Evolutionary conservation across 2,888 invertebrate species (phyloP), one percentile per base, ranked within the genome.

Genomic region (Parnassius orleans): DNA sequence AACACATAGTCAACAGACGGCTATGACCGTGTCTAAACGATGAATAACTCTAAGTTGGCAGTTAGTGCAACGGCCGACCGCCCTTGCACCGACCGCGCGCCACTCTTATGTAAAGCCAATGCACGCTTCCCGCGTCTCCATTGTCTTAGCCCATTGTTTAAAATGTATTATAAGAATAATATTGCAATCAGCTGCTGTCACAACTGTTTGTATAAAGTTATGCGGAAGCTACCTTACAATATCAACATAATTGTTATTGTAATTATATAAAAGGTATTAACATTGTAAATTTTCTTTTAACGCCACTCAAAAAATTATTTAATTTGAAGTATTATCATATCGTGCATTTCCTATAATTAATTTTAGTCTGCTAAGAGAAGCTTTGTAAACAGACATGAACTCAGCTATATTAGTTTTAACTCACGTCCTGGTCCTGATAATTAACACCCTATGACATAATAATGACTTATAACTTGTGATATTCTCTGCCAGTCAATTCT

Each of bases 61-160:
- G 68, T 69, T 77, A 77, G 85, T 80, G 73, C 86, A 86, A 82
- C 69, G 86, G 72, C 84, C 86, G 76, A 66, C 69, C 78, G 86
- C 84, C 86, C 86, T 86, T 86, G 85, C 73, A 66, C 71, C 79
- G 81, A 72, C 63, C 63, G 63, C 81, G 69, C 68, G 70, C 75
- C 72, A 72, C 72, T 77, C 81, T 84, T 84, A 84, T 80, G 83
- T 77, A 83, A 83, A 86, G 78, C 70, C 75, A 77, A 74, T 74
- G 78, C 72, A 71, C 76, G 73, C 63, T 59, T 51, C 56, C 54
- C 65, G 65, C 68, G 68, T 61, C 41, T 67, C 71, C 79, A 74
- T 69, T 74, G 57, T 60, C 57, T 46, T 7, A 1, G 3, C 19
- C 41, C 42, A 51, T 48, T 50, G 57, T 57, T 56, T 10, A 12